Conservation (phyloP, 1,140 invertebrate species). For the Lepidurus apus region DNA sequence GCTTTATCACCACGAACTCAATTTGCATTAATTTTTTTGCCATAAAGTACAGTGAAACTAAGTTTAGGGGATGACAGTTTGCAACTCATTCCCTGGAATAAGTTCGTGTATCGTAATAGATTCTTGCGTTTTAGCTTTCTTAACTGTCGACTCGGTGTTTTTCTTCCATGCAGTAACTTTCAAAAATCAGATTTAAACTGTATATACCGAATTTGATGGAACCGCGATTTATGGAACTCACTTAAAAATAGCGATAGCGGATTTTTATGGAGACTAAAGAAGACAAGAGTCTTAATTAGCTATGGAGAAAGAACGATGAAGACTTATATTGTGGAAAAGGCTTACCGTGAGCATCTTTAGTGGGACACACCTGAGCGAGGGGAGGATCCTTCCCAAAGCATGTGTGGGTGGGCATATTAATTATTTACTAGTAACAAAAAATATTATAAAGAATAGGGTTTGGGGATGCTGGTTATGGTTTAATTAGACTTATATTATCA, state of each 20-base stretch:
- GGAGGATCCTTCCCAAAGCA: background rate
- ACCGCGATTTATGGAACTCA: background rate
- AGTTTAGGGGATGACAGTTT: too few species aligned
- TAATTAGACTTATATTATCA: slow-evolving; percentile 10
- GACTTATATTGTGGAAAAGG: background rate
- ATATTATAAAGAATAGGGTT: background rate
- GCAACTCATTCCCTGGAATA: too few species aligned
- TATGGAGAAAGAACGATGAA: background rate
- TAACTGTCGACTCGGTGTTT: background rate
- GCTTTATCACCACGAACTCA: too few species aligned
- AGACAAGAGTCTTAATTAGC: slow-evolving; percentile 13
- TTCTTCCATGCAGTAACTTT: background rate
- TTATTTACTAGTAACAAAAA: background rate
- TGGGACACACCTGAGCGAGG: background rate
- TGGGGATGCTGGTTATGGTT: background rate
- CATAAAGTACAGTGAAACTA: too few species aligned
- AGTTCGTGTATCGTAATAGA: too few species aligned
- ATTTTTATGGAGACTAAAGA: background rate
- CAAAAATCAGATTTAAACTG: background rate
- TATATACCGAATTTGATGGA: background rate
- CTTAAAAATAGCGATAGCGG: background rate
- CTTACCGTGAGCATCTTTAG: background rate
- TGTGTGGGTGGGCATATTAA: slow-evolving; percentile 5
- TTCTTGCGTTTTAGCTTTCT: too few species aligned
- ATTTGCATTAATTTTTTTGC: too few species aligned